Conservation (phyloP, 2,113 vertebrate genomes). For the Ascaphus truei region DNA sequence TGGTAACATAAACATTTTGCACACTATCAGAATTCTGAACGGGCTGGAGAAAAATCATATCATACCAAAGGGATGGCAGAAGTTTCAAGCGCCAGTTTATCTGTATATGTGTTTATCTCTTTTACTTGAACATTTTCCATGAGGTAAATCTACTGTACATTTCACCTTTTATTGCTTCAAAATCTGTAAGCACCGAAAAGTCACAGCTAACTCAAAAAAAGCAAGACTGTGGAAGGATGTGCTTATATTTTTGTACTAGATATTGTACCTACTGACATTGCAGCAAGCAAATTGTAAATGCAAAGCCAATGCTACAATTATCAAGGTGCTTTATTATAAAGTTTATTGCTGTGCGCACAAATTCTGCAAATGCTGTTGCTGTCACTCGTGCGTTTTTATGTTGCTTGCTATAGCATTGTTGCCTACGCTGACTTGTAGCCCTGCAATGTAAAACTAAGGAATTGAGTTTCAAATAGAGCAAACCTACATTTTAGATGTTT, state of each 20-base stretch:
- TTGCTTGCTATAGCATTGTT: too few relatives aligned
- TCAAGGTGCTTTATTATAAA: too few relatives aligned
- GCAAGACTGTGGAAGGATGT: background rate
- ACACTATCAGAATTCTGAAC: constrained; percentile 74
- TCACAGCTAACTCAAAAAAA: background rate
- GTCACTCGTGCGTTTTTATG: too few relatives aligned
- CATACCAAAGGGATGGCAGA: constrained; percentile 58
- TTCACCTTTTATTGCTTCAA: constrained; percentile 27
- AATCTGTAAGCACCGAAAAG: constrained; percentile 3
- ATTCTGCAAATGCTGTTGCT: too few relatives aligned
- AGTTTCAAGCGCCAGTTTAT: constrained; percentile 54
- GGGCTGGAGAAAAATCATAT: constrained; percentile 64
- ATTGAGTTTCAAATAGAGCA: too few relatives aligned
- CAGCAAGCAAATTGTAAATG: background rate
- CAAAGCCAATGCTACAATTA: too few relatives aligned
- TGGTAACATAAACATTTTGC: constrained; percentile 77
- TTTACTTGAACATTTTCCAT: constrained; percentile 34
- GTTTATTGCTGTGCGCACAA: too few relatives aligned
- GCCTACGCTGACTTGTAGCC: too few relatives aligned
- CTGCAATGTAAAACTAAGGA: too few relatives aligned
- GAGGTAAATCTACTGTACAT: constrained; percentile 34
- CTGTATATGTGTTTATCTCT: constrained; percentile 42
- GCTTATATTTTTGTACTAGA: background rate
- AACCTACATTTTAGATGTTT: too few relatives aligned
- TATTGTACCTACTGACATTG: background rate